Percentiles rank a stretch among this genome's conserved stretches.
phyloP scores from a whole-genome alignment of 1,140 invertebrate genomes.

The Dreissena rostriformis region DNA sequence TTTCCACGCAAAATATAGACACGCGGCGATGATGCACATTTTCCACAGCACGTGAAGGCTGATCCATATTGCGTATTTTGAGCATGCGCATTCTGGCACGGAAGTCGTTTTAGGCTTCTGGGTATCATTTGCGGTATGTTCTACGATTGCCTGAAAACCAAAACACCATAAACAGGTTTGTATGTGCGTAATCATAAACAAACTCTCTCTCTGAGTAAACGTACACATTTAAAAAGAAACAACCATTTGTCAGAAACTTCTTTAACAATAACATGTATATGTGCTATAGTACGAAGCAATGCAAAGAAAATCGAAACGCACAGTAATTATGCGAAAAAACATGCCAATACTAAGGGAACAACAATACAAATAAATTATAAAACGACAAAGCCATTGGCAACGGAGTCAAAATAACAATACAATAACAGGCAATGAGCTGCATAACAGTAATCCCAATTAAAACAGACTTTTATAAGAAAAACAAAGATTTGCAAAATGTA shows the following conservation, averaged over 20 bases:
- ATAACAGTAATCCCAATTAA: too few relatives aligned
- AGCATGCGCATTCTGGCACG: slow-evolving; percentile 28
- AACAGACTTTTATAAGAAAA: too few relatives aligned
- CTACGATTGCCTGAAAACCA: background rate
- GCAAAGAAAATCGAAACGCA: background rate
- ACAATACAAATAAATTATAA: too few relatives aligned
- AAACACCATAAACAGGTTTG: background rate
- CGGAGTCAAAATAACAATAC: too few relatives aligned
- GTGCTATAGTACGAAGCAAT: background rate
- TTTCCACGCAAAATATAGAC: slow-evolving; percentile 42
- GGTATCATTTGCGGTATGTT: background rate
- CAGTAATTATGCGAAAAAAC: background rate
- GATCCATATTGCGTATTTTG: slow-evolving; percentile 34
- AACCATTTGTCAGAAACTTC: background rate
- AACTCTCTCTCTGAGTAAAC: too few relatives aligned
- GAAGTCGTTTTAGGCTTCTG: background rate
- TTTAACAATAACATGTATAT: background rate
- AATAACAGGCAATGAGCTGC: too few relatives aligned
- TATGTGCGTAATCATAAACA: background rate
- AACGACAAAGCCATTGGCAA: too few relatives aligned
- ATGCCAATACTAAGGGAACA: too few relatives aligned
- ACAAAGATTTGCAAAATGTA: too few relatives aligned
- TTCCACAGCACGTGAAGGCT: slow-evolving; percentile 33
- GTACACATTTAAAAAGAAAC: too few relatives aligned
- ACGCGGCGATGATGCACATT: background rate